Conservation (phyloP, 2,888 invertebrate genomes). For the Vanessa cardui region DNA sequence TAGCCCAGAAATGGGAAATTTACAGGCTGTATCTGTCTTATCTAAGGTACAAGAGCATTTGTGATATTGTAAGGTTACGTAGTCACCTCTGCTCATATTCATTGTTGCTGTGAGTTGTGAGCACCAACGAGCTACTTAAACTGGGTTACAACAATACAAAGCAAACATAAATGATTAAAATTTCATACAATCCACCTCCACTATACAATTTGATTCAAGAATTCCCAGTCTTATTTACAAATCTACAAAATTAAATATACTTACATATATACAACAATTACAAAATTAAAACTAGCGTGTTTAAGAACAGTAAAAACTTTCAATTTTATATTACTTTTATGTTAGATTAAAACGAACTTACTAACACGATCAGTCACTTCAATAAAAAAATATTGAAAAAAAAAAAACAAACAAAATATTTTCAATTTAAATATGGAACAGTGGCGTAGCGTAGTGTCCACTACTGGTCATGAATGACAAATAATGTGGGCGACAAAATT, state of each 20-base stretch:
- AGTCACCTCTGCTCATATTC: too few species aligned
- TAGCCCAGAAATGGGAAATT: too few species aligned
- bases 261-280: slow-evolving; percentile 9
- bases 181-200: neutral
- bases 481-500: neutral
- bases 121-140: too few species aligned
- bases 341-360: neutral
- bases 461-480: too few species aligned
- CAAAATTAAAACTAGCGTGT: neutral
- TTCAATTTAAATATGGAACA: neutral
- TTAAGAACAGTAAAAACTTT: neutral
- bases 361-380: slow-evolving; percentile 21
- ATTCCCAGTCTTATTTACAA: slow-evolving; percentile 7
- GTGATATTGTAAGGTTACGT: too few species aligned
- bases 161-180: too few species aligned
- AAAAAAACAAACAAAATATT: neutral
- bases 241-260: slow-evolving; percentile 14
- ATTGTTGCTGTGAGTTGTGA: too few species aligned
- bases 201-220: neutral
- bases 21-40: too few species aligned
- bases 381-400: slow-evolving; percentile 5
- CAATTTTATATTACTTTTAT: neutral
- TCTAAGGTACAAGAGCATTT: too few species aligned
- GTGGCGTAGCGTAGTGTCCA: too few species aligned
- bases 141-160: too few species aligned